Percentiles rank a stretch among this genome's conserved stretches.
phyloP scores from a whole-genome alignment of 2,888 invertebrate genomes.

The Ormia ochracea region DNA sequence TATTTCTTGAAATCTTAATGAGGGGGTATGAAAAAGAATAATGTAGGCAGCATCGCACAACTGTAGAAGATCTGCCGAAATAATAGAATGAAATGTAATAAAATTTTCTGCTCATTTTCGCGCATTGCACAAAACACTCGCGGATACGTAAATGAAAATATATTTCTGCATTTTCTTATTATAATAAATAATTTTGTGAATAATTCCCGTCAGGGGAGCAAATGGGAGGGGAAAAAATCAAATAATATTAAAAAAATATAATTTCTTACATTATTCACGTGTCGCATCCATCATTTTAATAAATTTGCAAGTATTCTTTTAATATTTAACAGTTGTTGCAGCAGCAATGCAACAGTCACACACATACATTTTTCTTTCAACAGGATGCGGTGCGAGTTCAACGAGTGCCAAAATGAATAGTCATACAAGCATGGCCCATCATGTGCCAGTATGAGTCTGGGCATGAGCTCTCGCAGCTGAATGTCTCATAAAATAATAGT shows the following conservation, averaged over 20 bases:
- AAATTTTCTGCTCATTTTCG: background rate
- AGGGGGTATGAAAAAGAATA: background rate
- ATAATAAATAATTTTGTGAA: slow-evolving; percentile 23
- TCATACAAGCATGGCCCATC: too few species aligned
- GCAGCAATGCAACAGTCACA: slow-evolving; percentile 29
- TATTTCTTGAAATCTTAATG: too few species aligned
- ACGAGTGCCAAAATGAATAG: slow-evolving; percentile 15
- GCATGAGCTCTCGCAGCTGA: background rate
- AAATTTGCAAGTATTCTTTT: slow-evolving; percentile 17
- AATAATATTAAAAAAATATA: slow-evolving; percentile 31
- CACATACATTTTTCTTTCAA: background rate
- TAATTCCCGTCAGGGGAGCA: slow-evolving; percentile 13
- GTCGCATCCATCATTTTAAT: slow-evolving; percentile 45
- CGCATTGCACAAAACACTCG: too few species aligned
- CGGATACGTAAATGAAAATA: background rate
- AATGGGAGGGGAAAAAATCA: slow-evolving; percentile 18
- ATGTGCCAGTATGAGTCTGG: background rate
- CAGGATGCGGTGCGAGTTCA: slow-evolving; percentile 35
- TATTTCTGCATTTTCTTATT: background rate
- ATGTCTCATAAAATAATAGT: slow-evolving; percentile 56
- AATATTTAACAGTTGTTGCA: background rate
- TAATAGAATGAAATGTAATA: background rate
- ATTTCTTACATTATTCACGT: slow-evolving; percentile 19
- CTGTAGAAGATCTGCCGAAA: background rate
- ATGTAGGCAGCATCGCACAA: background rate